Evolutionary conservation across 2,113 vertebrate genomes (phyloP).

Genomic region (Neoarius graeffei): DNA sequence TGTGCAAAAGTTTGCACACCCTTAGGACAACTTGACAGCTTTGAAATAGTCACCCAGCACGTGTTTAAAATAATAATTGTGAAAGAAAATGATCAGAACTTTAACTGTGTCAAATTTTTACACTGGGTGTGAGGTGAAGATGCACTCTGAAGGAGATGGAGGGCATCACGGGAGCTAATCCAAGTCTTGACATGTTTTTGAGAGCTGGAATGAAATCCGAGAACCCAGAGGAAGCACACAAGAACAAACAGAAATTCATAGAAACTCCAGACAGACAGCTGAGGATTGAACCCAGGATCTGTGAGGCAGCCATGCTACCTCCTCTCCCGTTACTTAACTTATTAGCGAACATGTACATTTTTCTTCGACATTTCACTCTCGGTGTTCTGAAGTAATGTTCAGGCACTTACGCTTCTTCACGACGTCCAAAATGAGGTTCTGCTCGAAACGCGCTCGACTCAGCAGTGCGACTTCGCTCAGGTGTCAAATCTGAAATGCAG

Average conservation of each 20-base stretch:
- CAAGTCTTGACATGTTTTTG: neutral
- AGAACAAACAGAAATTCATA: neutral
- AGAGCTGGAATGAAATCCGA: neutral
- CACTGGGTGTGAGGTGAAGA: neutral
- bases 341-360: slow-evolving; percentile 5
- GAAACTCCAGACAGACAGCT: neutral
- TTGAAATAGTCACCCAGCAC: too few species aligned
- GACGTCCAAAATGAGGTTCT: slow-evolving; percentile 25
- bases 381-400: slow-evolving; percentile 3
- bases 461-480: slow-evolving; percentile 18
- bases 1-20: neutral
- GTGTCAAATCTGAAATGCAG: slow-evolving; percentile 35
- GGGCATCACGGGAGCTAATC: neutral
- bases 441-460: slow-evolving; percentile 23
- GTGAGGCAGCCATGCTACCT: neutral
- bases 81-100: neutral
- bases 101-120: neutral
- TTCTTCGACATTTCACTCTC: neutral
- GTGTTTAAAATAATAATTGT: neutral
- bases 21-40: neutral
- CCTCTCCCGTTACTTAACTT: neutral
- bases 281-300: neutral
- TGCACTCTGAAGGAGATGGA: neutral
- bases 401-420: neutral
- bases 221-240: neutral